Evolutionary conservation across 2,797 vertebrate genomes (phyloP).

Genomic region (Megalops cyprinoides): DNA sequence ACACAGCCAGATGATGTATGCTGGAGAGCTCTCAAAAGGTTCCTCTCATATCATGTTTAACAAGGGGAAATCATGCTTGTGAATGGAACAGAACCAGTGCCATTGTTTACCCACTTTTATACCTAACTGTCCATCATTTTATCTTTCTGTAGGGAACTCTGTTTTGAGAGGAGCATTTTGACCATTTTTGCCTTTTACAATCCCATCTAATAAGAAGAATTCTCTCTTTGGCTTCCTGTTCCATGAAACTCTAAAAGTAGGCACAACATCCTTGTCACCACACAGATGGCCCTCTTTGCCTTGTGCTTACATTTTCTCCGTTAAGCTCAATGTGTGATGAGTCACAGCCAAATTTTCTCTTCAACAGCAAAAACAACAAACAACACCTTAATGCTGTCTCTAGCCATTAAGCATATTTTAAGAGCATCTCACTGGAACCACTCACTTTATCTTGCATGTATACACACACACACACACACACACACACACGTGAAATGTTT

Average conservation of each 20-base stretch:
- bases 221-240: slow-evolving; percentile 6
- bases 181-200: not conserved
- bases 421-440: not conserved
- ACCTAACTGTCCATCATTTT: not conserved
- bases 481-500: not conserved
- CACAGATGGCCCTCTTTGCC: not conserved
- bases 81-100: too few species aligned
- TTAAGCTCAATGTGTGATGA: too few species aligned
- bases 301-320: not conserved
- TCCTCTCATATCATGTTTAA: not conserved
- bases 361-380: not conserved
- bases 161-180: not conserved
- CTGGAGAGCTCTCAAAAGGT: not conserved
- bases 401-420: not conserved
- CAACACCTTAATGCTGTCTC: not conserved
- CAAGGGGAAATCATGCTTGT: not conserved
- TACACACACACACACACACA: too few species aligned
- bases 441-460: not conserved
- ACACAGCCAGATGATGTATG: not conserved
- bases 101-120: not conserved
- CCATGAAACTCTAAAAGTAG: not conserved
- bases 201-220: not conserved
- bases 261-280: not conserved
- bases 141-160: not conserved
- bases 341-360: not conserved